phyloP scores from a whole-genome alignment of 2,888 invertebrate species.

The Standfussiana lucernea region DNA sequence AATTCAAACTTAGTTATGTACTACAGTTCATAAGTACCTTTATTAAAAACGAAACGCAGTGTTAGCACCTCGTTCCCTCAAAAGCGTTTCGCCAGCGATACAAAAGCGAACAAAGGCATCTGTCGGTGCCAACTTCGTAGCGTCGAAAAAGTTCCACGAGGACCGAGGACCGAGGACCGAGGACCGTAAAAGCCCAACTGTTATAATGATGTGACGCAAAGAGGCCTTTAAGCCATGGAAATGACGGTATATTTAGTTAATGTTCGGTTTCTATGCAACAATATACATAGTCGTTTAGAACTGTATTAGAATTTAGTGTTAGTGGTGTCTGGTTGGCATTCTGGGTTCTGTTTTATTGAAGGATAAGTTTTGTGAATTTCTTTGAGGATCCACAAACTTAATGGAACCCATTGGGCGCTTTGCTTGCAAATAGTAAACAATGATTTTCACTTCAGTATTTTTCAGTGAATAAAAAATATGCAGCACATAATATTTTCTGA shows the following conservation, averaged over 20 bases:
- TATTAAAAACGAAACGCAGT: constrained; percentile 28
- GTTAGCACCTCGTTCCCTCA: constrained; percentile 50
- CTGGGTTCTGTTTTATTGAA: constrained; percentile 25
- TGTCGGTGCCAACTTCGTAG: constrained; percentile 71
- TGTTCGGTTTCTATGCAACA: constrained; percentile 46
- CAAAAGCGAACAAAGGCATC: constrained; percentile 69
- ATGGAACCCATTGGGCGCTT: too few species aligned
- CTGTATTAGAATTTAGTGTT: constrained; percentile 51
- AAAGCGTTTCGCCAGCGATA: constrained; percentile 69
- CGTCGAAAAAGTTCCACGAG: constrained; percentile 75
- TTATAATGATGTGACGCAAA: constrained; percentile 77
- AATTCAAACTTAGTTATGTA: neutral
- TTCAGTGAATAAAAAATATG: neutral
- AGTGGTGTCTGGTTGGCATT: constrained; percentile 23
- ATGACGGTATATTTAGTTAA: constrained; percentile 65
- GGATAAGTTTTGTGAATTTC: neutral
- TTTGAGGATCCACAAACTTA: constrained; percentile 5
- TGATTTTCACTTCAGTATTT: neutral
- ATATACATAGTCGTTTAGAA: constrained; percentile 49
- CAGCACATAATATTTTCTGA: neutral
- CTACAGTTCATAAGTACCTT: neutral
- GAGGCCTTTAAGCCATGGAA: constrained; percentile 71
- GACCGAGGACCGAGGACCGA: constrained; percentile 67
- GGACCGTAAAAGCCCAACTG: constrained; percentile 76
- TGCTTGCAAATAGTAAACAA: neutral